Evolutionary conservation across 2,113 vertebrate species (phyloP), one percentile per base, ranked within the genome.

Genomic region (Corynorhinus townsendii): DNA sequence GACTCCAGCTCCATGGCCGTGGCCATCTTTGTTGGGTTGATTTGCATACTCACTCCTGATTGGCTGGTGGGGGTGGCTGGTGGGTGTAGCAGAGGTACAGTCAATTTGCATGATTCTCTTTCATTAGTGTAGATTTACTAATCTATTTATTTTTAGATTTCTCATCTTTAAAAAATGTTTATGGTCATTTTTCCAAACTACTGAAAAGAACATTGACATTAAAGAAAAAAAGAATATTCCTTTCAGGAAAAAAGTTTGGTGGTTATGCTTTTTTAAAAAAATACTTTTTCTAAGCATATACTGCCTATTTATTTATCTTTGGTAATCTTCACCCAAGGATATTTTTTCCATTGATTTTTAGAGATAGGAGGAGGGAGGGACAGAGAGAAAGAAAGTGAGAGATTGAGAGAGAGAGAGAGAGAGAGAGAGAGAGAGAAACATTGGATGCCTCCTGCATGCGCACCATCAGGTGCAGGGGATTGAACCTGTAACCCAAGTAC

Each of bases 141-240:
- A 40, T 89, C 62, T 77, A 5, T 15, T 87, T 89, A 71, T 71
- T 92, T 92, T 88, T 47, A 93, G 24, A 33, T 86, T 90, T 59
- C 22, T 71, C 7, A 6, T 69, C 80, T 93, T 66, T 28, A 14
- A 28, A 72, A 72, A 26, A 40, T n/a, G 40, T 73, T 73, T 73
- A 33, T 62, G 80, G 52, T 24, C 52, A 72, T 85, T 84, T 96
- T 86, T 79, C 59, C 64, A 79, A 94, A 77, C 24, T 73, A 95
- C 54, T 90, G 26, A 93, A 80, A 95, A 90, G n/a, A 80, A 45
- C 24, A 45, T 76, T 85, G 89, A 83, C 19, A 49, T 86, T 91
- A 54, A 92, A 64, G 43, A 35, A 59, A 73, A 77, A 66, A 22
- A 72, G 49, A 54, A 54, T 33, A 0, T 49, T 88, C 75, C 11